Evolutionary conservation across 2,113 vertebrate genomes (phyloP).

Genomic region (Syrmaticus mikado): DNA sequence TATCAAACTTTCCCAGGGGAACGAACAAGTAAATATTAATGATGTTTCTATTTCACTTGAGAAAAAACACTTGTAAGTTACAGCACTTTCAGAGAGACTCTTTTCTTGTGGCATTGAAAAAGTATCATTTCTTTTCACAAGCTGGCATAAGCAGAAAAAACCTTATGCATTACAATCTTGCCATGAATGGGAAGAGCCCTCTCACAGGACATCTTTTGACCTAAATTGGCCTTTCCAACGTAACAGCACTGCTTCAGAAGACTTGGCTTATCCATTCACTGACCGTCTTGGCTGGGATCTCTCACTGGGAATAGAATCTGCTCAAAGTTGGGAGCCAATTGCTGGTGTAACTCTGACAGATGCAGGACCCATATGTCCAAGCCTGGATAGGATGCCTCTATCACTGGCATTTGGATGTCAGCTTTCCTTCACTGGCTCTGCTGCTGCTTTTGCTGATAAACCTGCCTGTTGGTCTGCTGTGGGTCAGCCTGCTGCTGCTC

Average conservation of each 20-base stretch:
- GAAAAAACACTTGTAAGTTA: neutral
- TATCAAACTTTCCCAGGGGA: neutral
- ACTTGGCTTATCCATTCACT: neutral
- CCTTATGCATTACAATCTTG: neutral
- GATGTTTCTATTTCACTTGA: neutral
- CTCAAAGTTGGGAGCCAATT: slow-evolving; percentile 60
- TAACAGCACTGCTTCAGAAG: slow-evolving; percentile 9
- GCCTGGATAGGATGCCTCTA: slow-evolving; percentile 48
- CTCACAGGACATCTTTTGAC: neutral
- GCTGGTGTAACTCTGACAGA: slow-evolving; percentile 71
- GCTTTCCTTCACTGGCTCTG: slow-evolving; percentile 58
- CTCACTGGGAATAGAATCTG: slow-evolving; percentile 40
- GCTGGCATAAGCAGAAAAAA: slow-evolving; percentile 14
- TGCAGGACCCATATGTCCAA: slow-evolving; percentile 73
- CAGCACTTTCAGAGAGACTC: neutral
- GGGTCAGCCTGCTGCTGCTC: slow-evolving; percentile 49
- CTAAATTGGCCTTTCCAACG: slow-evolving; percentile 33
- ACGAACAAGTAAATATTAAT: neutral
- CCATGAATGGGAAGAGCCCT: slow-evolving; percentile 2
- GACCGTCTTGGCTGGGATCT: slow-evolving; percentile 21
- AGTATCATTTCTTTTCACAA: neutral
- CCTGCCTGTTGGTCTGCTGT: slow-evolving; percentile 1
- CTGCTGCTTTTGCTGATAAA: slow-evolving; percentile 64
- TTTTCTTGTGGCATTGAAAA: slow-evolving; percentile 4
- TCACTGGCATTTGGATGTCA: slow-evolving; percentile 73